Base-by-base conservation (phyloP, 1,140 invertebrate genomes). In the Lasioglossum baleicum region DNA sequence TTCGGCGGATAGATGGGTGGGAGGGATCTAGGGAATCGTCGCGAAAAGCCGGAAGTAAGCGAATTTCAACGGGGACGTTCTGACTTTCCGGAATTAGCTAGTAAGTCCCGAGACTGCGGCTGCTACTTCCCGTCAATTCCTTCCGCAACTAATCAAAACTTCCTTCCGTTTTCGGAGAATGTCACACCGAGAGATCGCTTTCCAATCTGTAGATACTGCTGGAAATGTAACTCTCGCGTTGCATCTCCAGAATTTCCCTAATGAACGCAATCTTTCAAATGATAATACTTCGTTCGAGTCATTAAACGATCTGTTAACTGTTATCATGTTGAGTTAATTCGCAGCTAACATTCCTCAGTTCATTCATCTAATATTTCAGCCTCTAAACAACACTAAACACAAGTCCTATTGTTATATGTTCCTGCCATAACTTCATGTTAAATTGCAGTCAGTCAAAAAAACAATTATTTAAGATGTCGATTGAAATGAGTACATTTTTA, bases 141-240 rank as follows among this genome's bases (percentile, higher is more conserved):
- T 74, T 80, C 70, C 40, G 79, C 77, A 88, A 90, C 88, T 89
- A 89, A 90, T 90, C 85, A 88, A 89, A 90, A 90, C 88, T 89
- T 90, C 86, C 81, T 56, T 79, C 70, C 84, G 83, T 82, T 85
- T 86, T 77, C 75, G 51, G 48, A 22, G 63, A 31, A 72, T 67
- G 68, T 66, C 72, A 56, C 68, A 56, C 26, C 71, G 60, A 67
- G 60, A 67, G 67, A 67, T 67, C 61, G 72, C 76, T 82, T 81
- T 87, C 80, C 75, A 79, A 89, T 88, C 69, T 67, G 75, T 64
- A n/a, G 48, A 56, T 20, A 13, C 4, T 22, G 42, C 11, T 5
- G 3, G n/a, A 5, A 42, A 48, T 10, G 20, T 7, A 67, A 67
- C 35, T 15, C 15, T 20, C 61, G 61, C 35, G 31, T 20, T 7